Percentiles rank a stretch among this genome's conserved stretches.
Evolutionary conservation across 2,888 invertebrate genomes (phyloP).

Genomic region (Cecidostiba fungosa): DNA sequence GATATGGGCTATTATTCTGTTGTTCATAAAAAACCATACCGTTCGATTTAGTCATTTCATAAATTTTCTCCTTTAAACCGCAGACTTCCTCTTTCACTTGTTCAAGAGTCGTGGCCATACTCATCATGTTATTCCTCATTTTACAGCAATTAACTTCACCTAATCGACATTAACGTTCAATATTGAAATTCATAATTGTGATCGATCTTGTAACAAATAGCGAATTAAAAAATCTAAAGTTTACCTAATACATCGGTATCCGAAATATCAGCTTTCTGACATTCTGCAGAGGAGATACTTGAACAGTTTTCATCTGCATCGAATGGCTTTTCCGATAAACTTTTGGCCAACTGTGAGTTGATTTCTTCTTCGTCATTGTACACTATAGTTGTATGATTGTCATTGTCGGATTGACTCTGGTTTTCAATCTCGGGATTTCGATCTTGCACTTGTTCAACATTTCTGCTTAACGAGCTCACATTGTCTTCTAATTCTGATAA

Average conservation of each 20-base stretch:
- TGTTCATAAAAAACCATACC: background rate
- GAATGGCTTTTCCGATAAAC: background rate
- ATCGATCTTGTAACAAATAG: background rate
- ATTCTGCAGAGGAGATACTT: background rate
- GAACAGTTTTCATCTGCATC: background rate
- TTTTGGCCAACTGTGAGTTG: background rate
- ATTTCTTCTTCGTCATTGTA: background rate
- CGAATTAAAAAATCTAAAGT: background rate
- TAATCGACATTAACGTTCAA: background rate
- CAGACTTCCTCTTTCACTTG: slow-evolving; percentile 39
- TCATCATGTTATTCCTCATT: slow-evolving; percentile 6
- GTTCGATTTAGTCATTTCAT: slow-evolving; percentile 22
- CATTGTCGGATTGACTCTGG: background rate
- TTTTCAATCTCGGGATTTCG: background rate
- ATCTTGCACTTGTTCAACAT: slow-evolving; percentile 13
- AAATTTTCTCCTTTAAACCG: slow-evolving; percentile 26
- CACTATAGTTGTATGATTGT: background rate
- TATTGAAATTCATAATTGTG: background rate
- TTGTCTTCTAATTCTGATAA: slow-evolving; percentile 67
- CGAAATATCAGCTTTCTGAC: background rate
- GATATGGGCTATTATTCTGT: background rate
- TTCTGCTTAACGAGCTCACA: slow-evolving; percentile 57
- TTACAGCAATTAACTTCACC: slow-evolving; percentile 24
- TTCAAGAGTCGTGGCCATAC: background rate
- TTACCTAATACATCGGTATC: background rate